phyloP scores from a whole-genome alignment of 2,888 invertebrate genomes.

The Urechis unicinctus region DNA sequence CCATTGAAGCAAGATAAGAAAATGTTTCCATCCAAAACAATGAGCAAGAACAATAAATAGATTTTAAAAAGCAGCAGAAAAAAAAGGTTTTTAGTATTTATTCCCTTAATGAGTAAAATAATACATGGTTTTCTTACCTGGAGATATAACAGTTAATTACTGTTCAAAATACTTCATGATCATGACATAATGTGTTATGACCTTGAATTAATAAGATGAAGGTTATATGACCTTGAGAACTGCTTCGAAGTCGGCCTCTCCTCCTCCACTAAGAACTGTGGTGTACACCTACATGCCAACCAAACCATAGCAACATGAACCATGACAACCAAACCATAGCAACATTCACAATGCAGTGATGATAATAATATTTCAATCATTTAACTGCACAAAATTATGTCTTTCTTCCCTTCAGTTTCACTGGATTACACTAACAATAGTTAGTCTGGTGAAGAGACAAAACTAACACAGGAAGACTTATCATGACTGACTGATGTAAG shows the following conservation, averaged over 20 bases:
- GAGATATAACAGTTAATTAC: not conserved
- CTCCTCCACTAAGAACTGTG: constrained; percentile 69
- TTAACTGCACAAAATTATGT: no score
- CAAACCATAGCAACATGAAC: no score
- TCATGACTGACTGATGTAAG: no score
- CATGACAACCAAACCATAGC: no score
- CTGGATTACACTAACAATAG: no score
- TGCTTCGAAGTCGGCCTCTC: constrained; percentile 66
- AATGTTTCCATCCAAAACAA: not conserved
- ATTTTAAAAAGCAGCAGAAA: not conserved
- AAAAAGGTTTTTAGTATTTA: no score
- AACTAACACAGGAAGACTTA: no score
- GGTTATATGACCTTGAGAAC: constrained; percentile 60
- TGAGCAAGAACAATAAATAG: not conserved
- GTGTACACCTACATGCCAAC: constrained; percentile 67
- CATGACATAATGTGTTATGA: no score
- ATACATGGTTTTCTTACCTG: not conserved
- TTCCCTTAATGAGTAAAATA: not conserved
- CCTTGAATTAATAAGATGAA: constrained; percentile 11
- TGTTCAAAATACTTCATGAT: no score
- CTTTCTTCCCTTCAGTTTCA: no score
- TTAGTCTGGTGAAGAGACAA: no score
- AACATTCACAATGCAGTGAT: constrained; percentile 1
- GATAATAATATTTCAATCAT: no score
- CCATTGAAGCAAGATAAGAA: not conserved